A percentile compares a stretch with the other conserved stretches of the same genome.
These are phyloP conservation scores for Calameuta pallipes DNA, from an alignment of 2,888 invertebrate genomes.

Conservation along the genomic window DNA sequence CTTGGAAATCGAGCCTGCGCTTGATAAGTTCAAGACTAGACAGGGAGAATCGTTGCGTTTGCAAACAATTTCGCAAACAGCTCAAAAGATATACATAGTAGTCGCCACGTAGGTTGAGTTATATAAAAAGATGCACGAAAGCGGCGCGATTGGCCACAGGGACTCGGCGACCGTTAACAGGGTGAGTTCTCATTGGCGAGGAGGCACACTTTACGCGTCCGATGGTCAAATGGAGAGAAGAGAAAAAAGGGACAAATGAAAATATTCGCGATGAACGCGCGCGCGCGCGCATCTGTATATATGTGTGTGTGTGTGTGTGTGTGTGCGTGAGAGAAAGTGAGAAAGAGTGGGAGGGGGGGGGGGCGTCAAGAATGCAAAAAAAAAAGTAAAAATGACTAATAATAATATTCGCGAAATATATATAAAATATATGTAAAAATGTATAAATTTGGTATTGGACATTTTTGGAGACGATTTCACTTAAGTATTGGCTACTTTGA, in stretches of 20 bases:
- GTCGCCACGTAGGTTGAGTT: not conserved
- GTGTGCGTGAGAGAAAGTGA: too few species aligned
- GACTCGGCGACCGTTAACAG: not conserved
- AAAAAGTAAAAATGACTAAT: too few species aligned
- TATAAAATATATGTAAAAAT: too few species aligned
- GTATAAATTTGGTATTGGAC: too few species aligned
- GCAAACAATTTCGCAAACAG: not conserved
- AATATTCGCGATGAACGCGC: not conserved
- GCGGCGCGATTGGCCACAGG: not conserved
- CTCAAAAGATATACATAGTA: not conserved
- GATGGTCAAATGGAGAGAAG: not conserved
- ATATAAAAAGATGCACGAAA: not conserved
- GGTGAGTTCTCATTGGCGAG: not conserved
- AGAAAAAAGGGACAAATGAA: not conserved
- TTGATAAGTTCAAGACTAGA: not conserved
- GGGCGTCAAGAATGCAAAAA: too few species aligned
- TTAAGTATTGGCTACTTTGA: too few species aligned
- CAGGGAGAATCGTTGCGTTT: not conserved
- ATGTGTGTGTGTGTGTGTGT: too few species aligned
- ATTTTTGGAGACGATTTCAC: too few species aligned
- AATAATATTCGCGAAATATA: too few species aligned
- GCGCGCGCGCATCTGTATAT: accelerated
- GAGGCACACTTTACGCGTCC: not conserved
- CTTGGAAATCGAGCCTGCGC: not conserved
- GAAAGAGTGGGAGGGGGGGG: too few species aligned